These are phyloP conservation scores for Acrobasis repandana DNA, from an alignment of 2,888 invertebrate genomes.

Conservation along the genomic window DNA sequence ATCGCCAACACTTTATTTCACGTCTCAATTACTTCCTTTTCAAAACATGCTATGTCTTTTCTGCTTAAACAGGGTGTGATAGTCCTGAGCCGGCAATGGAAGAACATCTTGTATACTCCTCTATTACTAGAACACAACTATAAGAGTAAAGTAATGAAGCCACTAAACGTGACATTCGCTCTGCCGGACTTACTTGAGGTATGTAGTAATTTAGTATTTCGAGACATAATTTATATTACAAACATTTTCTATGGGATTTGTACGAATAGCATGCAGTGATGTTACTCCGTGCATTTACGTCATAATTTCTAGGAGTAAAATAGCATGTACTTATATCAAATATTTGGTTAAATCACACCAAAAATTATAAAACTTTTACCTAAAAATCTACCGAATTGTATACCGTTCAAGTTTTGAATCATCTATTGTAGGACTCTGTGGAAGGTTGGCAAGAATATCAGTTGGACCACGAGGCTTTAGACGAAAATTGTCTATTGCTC, in stretches of 20 bases:
- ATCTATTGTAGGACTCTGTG: slow-evolving; percentile 60
- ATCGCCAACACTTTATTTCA: not conserved
- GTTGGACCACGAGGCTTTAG: slow-evolving; percentile 66
- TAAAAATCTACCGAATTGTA: no score
- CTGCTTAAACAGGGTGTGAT: slow-evolving; percentile 90
- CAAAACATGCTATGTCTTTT: not conserved
- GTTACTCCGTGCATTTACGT: no score
- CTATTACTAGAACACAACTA: slow-evolving; percentile 94
- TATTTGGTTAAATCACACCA: no score
- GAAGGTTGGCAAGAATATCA: slow-evolving; percentile 77
- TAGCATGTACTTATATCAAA: no score
- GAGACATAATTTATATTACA: slow-evolving; percentile 34
- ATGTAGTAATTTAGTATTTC: no score
- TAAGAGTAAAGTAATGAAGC: slow-evolving; percentile 91
- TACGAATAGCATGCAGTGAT: no score
- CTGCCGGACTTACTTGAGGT: slow-evolving; percentile 93
- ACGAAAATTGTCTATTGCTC: slow-evolving; percentile 74
- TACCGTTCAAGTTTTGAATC: not conserved
- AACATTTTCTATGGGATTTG: no score
- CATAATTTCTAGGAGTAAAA: no score
- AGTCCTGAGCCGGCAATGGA: slow-evolving; percentile 98
- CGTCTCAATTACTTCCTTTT: not conserved
- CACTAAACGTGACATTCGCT: slow-evolving; percentile 94
- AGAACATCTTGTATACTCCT: slow-evolving; percentile 97
- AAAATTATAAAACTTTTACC: no score